A percentile compares a stretch with the other conserved stretches of the same genome.
phyloP scores from a whole-genome alignment of 2,797 vertebrate species.

The Coluber constrictor region DNA sequence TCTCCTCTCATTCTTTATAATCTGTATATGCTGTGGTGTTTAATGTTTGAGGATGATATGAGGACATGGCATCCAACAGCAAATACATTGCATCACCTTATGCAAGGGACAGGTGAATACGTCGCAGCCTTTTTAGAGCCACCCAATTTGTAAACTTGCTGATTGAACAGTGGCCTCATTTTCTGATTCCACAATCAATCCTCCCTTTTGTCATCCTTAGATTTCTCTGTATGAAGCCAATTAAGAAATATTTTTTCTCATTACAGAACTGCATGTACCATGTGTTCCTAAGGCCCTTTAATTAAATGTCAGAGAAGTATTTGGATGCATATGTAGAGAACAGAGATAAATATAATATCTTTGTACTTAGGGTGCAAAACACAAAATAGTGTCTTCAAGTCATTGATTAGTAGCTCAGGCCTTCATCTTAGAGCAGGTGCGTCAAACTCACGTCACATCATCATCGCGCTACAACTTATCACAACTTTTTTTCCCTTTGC shows the following conservation, averaged over 20 bases:
- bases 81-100: not conserved
- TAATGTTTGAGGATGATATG: not conserved
- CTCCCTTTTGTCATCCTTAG: not conserved
- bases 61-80: not conserved
- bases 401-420: not conserved
- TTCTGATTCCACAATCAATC: not conserved
- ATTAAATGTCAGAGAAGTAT: not conserved
- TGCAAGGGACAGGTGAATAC: not conserved
- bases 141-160: not conserved
- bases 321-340: not conserved
- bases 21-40: not conserved
- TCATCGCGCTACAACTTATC: too few relatives aligned
- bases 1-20: not conserved
- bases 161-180: too few relatives aligned
- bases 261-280: not conserved
- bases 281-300: not conserved
- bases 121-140: not conserved
- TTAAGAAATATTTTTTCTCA: not conserved
- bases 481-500: too few relatives aligned
- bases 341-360: not conserved
- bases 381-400: not conserved
- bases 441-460: too few relatives aligned
- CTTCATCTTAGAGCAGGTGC: not conserved
- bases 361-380: not conserved
- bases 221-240: not conserved